Evolutionary conservation across 2,888 invertebrate species (phyloP), one percentile per base, ranked within the genome.

Genomic region (Eupithecia subfuscata): DNA sequence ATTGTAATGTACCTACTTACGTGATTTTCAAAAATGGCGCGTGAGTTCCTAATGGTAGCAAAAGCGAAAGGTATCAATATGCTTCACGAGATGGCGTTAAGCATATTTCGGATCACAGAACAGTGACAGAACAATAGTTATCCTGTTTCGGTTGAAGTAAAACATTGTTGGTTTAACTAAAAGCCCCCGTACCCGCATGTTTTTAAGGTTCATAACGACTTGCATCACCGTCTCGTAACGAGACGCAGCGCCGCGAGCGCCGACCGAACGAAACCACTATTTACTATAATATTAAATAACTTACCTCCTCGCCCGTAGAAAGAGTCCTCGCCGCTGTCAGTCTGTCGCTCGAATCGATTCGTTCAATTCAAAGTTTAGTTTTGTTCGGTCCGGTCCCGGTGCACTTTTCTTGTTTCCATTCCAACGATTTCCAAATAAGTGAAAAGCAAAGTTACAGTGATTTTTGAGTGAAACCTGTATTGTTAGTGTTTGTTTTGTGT

Each of bases 401-500:
- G 63, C 40, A 67, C 18, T 64, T 70, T 72, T 70, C 30, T 56
- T 56, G 45, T 56, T 34, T n/a, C 43, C 16, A 34, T 34, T n/a
- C 43, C 16, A 34, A 56, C 34, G 65, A 60, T 72, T 69, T 72
- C 34, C 60, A 56, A 45, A 34, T 69, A 75, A 67, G 64, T 64
- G 16, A 71, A 74, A 80, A 75, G 70, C 78, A 79, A 77, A 81
- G 77, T 74, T 69, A 40, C 25, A 8, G n/a, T 71, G 65, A 69
- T 60, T 76, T 73, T 74, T 81, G 48, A 77, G 74, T 78, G 77
- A 77, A 82, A 82, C 71, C 70, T 74, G 76, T 82, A 79, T 81
- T 75, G 69, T 79, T 82, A 80, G 81, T 82, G 82, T 76, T 80
- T 68, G 73, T 78, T 79, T 71, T 80, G 84, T 87, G 82, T 81